Evolutionary conservation across 2,888 invertebrate genomes (phyloP).

Genomic region (Pachymerium ferrugineum): DNA sequence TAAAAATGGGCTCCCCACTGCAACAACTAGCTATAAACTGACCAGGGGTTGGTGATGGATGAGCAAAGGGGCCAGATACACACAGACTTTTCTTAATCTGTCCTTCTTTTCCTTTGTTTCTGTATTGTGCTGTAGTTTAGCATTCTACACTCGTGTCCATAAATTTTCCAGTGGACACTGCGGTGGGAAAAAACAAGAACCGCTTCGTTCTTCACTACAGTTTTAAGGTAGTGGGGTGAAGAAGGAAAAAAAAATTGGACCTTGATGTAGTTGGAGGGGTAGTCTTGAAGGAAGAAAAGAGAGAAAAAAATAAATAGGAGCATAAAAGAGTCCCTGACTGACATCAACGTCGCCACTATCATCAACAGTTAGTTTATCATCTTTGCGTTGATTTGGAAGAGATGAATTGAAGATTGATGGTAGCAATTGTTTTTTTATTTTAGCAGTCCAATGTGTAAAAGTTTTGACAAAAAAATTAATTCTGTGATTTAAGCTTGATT

Average conservation of each 20-base stretch:
- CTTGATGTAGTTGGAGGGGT: too few species aligned
- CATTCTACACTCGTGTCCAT: not conserved
- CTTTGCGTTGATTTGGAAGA: not conserved
- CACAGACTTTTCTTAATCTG: not conserved
- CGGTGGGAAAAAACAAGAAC: slow-evolving; percentile 13
- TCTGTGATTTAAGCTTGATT: too few species aligned
- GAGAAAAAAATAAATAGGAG: not conserved
- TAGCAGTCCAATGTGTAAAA: too few species aligned
- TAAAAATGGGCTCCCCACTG: not conserved
- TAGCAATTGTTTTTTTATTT: too few species aligned
- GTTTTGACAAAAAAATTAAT: too few species aligned
- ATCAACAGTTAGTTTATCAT: not conserved
- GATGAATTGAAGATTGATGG: too few species aligned
- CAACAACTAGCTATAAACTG: not conserved
- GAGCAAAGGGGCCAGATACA: not conserved
- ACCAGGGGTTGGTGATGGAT: not conserved
- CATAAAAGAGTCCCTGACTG: not conserved
- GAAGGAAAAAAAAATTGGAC: not conserved
- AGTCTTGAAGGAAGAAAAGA: not conserved
- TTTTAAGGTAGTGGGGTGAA: not conserved
- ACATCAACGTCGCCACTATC: not conserved
- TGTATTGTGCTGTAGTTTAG: not conserved
- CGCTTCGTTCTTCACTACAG: not conserved
- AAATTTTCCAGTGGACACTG: not conserved
- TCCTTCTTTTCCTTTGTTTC: slow-evolving; percentile 1